Percentiles rank a stretch among this genome's conserved stretches.
Evolutionary conservation across 2,797 vertebrate genomes (phyloP).

Genomic region (Pagetopsis macropterus): DNA sequence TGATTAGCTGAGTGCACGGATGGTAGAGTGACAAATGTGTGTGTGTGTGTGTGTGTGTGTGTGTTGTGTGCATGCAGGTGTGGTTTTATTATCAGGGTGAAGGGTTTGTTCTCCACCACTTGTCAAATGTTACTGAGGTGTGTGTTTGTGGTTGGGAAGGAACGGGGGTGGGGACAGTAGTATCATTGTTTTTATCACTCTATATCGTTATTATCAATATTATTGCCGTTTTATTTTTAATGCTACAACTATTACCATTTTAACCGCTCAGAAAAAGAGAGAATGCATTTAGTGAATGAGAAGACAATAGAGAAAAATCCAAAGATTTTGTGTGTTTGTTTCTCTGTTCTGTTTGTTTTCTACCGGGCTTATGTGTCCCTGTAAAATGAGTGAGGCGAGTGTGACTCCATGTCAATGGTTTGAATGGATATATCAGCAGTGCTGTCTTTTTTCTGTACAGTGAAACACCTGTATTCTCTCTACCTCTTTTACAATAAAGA

Average conservation of each 20-base stretch:
- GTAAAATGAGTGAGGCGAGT: constrained; percentile 71
- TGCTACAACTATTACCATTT: constrained; percentile 75
- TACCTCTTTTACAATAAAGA: constrained; percentile 92
- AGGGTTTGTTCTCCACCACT: constrained; percentile 75
- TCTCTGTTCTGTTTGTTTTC: constrained; percentile 74
- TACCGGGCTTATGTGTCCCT: constrained; percentile 73
- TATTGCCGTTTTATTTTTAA: constrained; percentile 80
- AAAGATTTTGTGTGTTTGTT: constrained; percentile 86
- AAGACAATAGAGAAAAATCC: constrained; percentile 87
- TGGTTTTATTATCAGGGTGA: constrained; percentile 68
- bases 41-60: constrained; percentile 20
- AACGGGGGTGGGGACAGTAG: constrained; percentile 46
- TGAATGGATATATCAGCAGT: constrained; percentile 85
- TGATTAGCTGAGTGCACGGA: constrained; percentile 37
- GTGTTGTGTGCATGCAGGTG: constrained; percentile 66
- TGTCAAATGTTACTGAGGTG: constrained; percentile 80
- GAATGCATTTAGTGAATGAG: constrained; percentile 78
- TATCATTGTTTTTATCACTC: constrained; percentile 80
- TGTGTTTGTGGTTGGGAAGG: constrained; percentile 58
- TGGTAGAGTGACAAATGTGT: constrained; percentile 14
- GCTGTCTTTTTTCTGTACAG: constrained; percentile 89
- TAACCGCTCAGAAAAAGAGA: constrained; percentile 76
- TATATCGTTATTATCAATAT: constrained; percentile 74
- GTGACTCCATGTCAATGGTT: constrained; percentile 75
- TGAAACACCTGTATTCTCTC: constrained; percentile 90